Conservation (phyloP, 2,888 invertebrate species). For the Protonemura montana region DNA sequence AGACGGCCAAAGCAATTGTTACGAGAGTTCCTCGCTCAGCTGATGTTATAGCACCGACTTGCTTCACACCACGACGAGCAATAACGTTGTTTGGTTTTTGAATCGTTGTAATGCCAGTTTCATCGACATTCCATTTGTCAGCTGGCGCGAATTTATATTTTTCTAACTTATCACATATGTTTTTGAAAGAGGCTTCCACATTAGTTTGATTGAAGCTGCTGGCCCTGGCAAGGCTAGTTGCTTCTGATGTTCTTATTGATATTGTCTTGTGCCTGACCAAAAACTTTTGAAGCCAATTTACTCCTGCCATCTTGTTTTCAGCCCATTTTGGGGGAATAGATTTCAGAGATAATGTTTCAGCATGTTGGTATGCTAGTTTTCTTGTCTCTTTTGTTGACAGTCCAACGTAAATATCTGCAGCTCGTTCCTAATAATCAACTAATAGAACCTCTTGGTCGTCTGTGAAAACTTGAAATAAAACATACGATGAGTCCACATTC, state of each 20-base stretch:
- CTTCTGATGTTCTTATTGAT: constrained; percentile 53
- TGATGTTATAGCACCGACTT: constrained; percentile 57
- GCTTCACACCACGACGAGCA: constrained; percentile 53
- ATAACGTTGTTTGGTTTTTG: constrained; percentile 43
- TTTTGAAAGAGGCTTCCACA: constrained; percentile 61
- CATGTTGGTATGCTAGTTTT: constrained; percentile 52
- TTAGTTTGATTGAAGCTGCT: constrained; percentile 53
- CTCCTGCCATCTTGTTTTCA: constrained; percentile 52
- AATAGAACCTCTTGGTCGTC: constrained; percentile 48
- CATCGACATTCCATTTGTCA: constrained; percentile 47
- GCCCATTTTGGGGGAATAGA: constrained; percentile 51
- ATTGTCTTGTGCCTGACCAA: constrained; percentile 52
- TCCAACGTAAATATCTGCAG: constrained; percentile 48
- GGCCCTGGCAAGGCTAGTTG: constrained; percentile 53
- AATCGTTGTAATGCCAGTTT: constrained; percentile 47
- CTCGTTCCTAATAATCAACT: constrained; percentile 45
- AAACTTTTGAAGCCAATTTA: constrained; percentile 54
- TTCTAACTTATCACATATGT: constrained; percentile 39
- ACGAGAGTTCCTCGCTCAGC: constrained; percentile 54
- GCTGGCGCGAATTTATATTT: constrained; percentile 41
- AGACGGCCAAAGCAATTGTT: constrained; percentile 33
- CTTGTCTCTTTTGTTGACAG: constrained; percentile 50
- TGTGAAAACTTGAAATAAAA: constrained; percentile 48
- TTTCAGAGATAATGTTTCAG: constrained; percentile 42
- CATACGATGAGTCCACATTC: not conserved